Evolutionary conservation across 2,113 vertebrate species (phyloP), one percentile per base, ranked within the genome.

Genomic region (Sinocyclocheilus grahami): DNA sequence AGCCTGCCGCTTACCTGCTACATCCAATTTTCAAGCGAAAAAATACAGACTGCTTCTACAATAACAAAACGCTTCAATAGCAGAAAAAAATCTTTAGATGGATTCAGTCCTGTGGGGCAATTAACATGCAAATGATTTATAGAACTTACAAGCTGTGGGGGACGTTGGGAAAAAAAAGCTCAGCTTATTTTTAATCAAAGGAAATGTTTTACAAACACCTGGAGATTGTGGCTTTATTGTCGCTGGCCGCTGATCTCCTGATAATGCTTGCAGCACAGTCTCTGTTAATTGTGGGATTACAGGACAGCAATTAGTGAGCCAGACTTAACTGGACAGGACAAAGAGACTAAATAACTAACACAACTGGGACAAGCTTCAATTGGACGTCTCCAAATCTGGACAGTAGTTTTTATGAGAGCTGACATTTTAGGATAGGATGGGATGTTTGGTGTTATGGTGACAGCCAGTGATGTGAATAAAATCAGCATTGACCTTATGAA

Each of bases 91-190:
- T 58, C 82, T 83, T 83, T 71, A 71, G 33, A 84, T 84, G 22
- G 51, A 84, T 72, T 75, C 51, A 27, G 18, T 84, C 53, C 82
- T 37, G 67, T 74, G 69, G 69, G 82, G 69, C 82, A 60, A 84
- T 84, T 84, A 84, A 60, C 69, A 75, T 84, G 82, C 69, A 74
- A 84, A 84, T 84, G 74, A 75, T 84, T 84, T 84, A 60, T 60
- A 84, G 69, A 74, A 84, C 75, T 84, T 84, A 84, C 82, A 84
- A 84, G 67, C 82, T 14, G 20, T 55, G 69, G 33, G 53, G 11
- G 51, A 74, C 0, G 22, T 8, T 60, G 22, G 22, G 16, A 6
- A 60, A 39, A 60, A 55, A 18, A 14, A 60, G 16, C 20, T 42
- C 27, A n/a, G 51, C 82, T 39, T 42, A 80, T 74, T 84, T 58